Evolutionary conservation across 2,888 invertebrate genomes (phyloP).

Genomic region (Dichetophora obliterata): DNA sequence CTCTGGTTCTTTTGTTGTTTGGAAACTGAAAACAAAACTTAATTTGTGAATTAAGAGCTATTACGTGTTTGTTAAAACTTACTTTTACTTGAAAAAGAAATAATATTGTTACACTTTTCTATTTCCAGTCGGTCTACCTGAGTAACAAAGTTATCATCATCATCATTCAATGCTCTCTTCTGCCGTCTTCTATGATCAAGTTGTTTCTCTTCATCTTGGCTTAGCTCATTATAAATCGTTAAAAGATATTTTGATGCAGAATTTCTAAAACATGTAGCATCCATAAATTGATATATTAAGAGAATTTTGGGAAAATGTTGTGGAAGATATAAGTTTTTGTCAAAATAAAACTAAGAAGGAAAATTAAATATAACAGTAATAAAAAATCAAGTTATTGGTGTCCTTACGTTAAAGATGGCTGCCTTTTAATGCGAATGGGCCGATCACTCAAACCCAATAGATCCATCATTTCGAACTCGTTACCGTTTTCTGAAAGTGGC

Average conservation of each 20-base stretch:
- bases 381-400: too few species aligned
- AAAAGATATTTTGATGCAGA: constrained; percentile 84
- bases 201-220: constrained; percentile 69
- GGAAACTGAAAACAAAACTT: neutral
- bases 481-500: constrained; percentile 4
- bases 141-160: constrained; percentile 73
- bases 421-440: constrained; percentile 73
- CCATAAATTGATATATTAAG: neutral
- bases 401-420: constrained; percentile 60
- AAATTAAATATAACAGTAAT: neutral
- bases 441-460: constrained; percentile 87
- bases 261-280: constrained; percentile 67
- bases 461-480: constrained; percentile 78
- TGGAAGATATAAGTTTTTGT: neutral
- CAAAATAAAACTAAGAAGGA: neutral
- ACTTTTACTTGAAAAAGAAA: constrained; percentile 92
- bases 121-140: constrained; percentile 85
- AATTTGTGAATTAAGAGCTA: neutral
- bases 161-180: constrained; percentile 56
- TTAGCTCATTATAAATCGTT: constrained; percentile 86
- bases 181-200: constrained; percentile 52
- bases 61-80: constrained; percentile 55
- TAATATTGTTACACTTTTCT: constrained; percentile 91
- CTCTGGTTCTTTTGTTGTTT: neutral
- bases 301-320: neutral